Percentiles rank a stretch among this genome's conserved stretches.
Evolutionary conservation across 2,113 vertebrate genomes (phyloP).

Genomic region (Erinaceus europaeus): DNA sequence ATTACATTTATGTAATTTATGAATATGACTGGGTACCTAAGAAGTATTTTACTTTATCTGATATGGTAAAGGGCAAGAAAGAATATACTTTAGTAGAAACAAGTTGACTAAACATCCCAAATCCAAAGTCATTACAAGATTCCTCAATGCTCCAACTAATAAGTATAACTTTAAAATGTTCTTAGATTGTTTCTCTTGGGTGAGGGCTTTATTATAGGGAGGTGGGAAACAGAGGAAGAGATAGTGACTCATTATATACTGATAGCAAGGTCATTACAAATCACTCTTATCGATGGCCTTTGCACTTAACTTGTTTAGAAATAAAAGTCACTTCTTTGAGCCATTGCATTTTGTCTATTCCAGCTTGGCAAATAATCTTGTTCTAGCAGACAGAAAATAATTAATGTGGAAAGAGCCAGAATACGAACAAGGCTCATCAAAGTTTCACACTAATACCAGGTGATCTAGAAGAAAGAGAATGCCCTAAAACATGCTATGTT

Average conservation of each 20-base stretch:
- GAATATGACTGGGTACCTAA: background rate
- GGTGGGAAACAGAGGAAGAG: constrained; percentile 52
- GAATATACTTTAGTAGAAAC: background rate
- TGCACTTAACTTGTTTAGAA: constrained; percentile 60
- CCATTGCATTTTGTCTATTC: constrained; percentile 38
- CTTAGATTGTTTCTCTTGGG: constrained; percentile 46
- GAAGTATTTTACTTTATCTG: background rate
- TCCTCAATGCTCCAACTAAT: background rate
- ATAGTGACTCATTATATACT: constrained; percentile 10
- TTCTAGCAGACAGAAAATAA: constrained; percentile 28
- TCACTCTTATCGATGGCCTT: constrained; percentile 48
- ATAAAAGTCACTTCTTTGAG: constrained; percentile 25
- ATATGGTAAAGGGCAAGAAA: background rate
- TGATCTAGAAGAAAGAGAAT: background rate
- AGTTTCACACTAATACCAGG: background rate
- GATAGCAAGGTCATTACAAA: constrained; percentile 40
- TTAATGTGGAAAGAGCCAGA: background rate
- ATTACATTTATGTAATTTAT: background rate
- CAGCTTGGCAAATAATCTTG: constrained; percentile 57
- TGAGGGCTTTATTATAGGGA: background rate
- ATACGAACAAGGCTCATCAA: constrained; percentile 3
- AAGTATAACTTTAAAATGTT: constrained; percentile 31
- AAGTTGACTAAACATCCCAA: background rate
- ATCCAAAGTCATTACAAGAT: background rate
- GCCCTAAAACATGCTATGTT: background rate